Base-by-base conservation (phyloP, 1,140 invertebrate species). In the Atopsyche davidsoni region DNA sequence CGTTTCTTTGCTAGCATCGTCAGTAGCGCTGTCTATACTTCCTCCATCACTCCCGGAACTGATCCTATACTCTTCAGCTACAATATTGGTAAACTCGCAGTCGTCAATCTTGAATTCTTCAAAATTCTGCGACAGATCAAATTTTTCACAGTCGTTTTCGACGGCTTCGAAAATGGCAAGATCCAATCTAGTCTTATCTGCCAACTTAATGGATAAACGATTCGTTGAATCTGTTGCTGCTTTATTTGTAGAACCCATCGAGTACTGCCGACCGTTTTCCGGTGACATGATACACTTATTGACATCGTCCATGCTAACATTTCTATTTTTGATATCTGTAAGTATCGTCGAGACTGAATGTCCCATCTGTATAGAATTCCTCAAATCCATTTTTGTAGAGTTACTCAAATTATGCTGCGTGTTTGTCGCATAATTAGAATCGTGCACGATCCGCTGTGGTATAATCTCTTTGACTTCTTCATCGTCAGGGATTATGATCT, bases 101-200 rank as follows among this genome's bases (percentile, higher is more conserved):
- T 86, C 84, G 55, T 87, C 85, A 50, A 87, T 70, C 62, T 85
- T 85, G 60, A 87, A 87, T 59, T 87, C 85, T 59, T 87, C 85
- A 58, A 87, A 87, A 65, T 86, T 86, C 61, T 86, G 81, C 44
- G 80, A 79, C 45, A 84, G 75, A 59, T 83, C 81, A 56, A 81
- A 81, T 51, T 80, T 77, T 53, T 79, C 68, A 28, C 73, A 69
- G 18, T 73, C 68, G 19, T 72, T 70, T 31, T 73, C 69, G 3
- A 41, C 45, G 4, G 46, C 39, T 40, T 58, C 56, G 19, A 54
- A 51, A 24, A 61, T 60, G 19, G 59, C 24, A 53, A 68, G 67
- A 52, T 70, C 66, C 39, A 53, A 44, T 7, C 50, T 38, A 6
- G 46, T 24, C 21, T 57, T 57, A 25, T 57, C 55, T 2, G 55